phyloP scores from a whole-genome alignment of 37 sponge, comb jelly and placozoan species.

The Cliona cf. orientalis region DNA sequence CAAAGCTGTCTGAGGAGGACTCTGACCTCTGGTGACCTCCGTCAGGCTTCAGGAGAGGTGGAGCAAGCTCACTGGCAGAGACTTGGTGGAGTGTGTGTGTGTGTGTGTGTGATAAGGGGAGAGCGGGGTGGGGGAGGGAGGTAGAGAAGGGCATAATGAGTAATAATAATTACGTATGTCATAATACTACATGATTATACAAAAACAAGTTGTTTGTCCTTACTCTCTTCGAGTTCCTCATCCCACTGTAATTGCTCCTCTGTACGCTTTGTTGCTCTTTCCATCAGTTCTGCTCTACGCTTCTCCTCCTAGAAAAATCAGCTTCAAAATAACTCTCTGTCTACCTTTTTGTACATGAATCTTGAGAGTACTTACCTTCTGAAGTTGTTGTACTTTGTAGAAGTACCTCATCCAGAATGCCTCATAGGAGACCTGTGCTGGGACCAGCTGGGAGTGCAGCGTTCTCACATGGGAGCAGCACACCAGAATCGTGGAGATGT shows the following conservation, averaged over 20 bases:
- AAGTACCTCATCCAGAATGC: conserved; percentile 75
- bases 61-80: neutral
- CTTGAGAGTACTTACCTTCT: conserved; percentile 38
- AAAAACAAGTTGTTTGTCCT: neutral
- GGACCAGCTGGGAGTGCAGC: conserved; percentile 71
- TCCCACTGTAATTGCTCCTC: conserved; percentile 65
- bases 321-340: neutral
- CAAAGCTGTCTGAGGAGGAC: conserved; percentile 70
- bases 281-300: conserved; percentile 63
- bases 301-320: conserved; percentile 55
- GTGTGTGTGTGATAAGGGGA: too few relatives aligned
- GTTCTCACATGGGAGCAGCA: conserved; percentile 43
- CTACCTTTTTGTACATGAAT: neutral
- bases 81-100: neutral
- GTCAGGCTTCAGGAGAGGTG: neutral
- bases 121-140: too few relatives aligned
- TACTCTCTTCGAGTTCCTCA: conserved; percentile 51
- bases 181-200: neutral
- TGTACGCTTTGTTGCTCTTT: conserved; percentile 42
- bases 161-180: too few relatives aligned
- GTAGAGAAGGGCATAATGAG: too few relatives aligned
- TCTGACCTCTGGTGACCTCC: conserved; percentile 29
- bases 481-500: conserved; percentile 70
- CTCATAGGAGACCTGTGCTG: conserved; percentile 69
- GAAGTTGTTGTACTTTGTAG: conserved; percentile 40